These are phyloP conservation scores for Chrysolina americana DNA, from an alignment of 2,888 invertebrate species.

Conservation along the genomic window DNA sequence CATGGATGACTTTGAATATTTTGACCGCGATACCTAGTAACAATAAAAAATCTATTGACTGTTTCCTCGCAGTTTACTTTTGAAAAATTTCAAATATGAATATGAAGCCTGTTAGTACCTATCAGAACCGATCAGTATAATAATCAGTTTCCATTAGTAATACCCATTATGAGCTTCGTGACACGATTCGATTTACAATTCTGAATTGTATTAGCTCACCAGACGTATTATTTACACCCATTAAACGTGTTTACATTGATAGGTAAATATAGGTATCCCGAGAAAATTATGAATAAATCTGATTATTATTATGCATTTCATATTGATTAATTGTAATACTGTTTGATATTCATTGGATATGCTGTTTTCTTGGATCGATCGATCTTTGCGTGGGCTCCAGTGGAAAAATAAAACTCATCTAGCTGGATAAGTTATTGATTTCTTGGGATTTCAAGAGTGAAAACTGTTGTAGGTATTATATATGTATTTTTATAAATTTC, in stretches of 20 bases:
- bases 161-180: conserved; percentile 15
- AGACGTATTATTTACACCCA: conserved; percentile 35
- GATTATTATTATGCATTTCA: conserved; percentile 6
- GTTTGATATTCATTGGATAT: conserved; percentile 4
- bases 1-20: no score
- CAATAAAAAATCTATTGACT: not conserved
- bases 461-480: no score
- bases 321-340: not conserved
- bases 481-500: no score
- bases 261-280: conserved; percentile 6
- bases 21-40: not conserved
- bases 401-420: no score
- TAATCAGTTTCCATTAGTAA: conserved; percentile 27
- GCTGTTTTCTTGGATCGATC: not conserved
- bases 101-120: conserved; percentile 11
- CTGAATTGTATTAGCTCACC: conserved; percentile 28
- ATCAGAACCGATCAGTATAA: conserved; percentile 16
- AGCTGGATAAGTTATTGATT: no score
- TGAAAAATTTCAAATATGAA: not conserved
- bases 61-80: not conserved
- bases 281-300: conserved; percentile 29
- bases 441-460: no score
- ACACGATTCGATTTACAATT: conserved; percentile 37
- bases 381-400: not conserved
- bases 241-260: conserved; percentile 30